Percentiles rank a stretch among this genome's conserved stretches.
Conservation (phyloP, 2,113 vertebrate species). For the Ptilorrhoa leucosticta region DNA sequence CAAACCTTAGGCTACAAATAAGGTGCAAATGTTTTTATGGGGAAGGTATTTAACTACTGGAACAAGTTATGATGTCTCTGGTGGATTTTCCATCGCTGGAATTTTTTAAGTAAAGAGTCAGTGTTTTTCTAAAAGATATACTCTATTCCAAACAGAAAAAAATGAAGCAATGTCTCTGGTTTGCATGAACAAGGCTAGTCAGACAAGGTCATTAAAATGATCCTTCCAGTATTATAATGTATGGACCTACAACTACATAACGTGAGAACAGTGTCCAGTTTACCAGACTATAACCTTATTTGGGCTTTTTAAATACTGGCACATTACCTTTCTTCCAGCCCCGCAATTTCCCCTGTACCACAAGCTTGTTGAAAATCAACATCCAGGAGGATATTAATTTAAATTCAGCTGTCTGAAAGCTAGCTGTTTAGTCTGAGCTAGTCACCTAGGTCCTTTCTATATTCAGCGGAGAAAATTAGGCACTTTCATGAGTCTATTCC, state of each 20-base stretch:
- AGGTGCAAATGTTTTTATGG: conserved; percentile 48
- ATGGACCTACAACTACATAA: neutral
- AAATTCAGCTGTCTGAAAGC: conserved; percentile 43
- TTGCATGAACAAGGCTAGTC: neutral
- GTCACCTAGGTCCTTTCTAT: neutral
- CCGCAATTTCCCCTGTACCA: neutral
- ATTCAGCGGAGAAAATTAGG: neutral
- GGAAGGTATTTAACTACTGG: conserved; percentile 58
- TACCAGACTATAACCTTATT: neutral
- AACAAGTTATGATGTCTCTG: conserved; percentile 36
- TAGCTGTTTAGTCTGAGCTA: conserved; percentile 40
- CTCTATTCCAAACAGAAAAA: conserved; percentile 46
- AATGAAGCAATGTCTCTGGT: conserved; percentile 36
- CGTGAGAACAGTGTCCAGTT: neutral
- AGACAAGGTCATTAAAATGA: neutral
- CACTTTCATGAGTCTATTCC: neutral
- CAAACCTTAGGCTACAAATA: conserved; percentile 18
- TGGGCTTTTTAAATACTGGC: neutral
- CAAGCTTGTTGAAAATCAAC: conserved; percentile 32
- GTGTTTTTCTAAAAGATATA: conserved; percentile 61
- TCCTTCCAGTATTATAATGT: neutral
- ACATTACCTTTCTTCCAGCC: neutral
- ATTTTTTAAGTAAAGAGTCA: conserved; percentile 58
- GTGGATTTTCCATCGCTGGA: conserved; percentile 39
- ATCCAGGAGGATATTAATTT: conserved; percentile 33